Base-by-base conservation (phyloP, 2,113 vertebrate genomes). In the Sinocyclocheilus anshuiensis region DNA sequence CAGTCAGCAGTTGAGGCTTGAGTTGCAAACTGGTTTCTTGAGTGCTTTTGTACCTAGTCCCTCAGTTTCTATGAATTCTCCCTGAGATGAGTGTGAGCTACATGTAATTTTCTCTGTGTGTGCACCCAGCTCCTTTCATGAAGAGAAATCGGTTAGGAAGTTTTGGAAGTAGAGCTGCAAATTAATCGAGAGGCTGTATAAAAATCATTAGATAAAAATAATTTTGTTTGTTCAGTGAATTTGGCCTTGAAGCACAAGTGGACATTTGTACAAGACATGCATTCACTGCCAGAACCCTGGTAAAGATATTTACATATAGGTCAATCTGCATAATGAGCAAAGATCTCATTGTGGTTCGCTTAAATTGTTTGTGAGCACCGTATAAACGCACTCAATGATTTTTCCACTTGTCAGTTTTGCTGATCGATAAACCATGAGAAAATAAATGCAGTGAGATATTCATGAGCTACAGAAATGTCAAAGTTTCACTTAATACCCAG, bases 91-190 rank as follows among this genome's bases (percentile, higher is more conserved):
- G 36, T 57, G 50, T 74, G 84, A 84, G 57, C 26, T 10, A 22
- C 33, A 26, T 77, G 77, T 22, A 8, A 67, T 84, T 33, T 78
- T 77, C 48, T 42, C 29, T 55, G 15, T n/a, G 20, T n/a, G 6
- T 80, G 42, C 39, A 36, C 59, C 33, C 67, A 57, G 59, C 24
- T 13, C 59, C 81, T 83, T 80, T 57, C 78, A 65, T 69, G 55
- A 87, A 57, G 78, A 79, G 81, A 74, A 89, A 85, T 83, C 74
- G 4, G 24, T 83, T 61, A 71, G 67, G 55, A 59, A 61, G 61
- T 76, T 86, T 53, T 57, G 29, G 48, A 63, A 87, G 65, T 88
- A 20, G 33, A 61, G 83, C 67, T 78, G 89, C 79, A 88, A 90
- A 4, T 4, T 81, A 89, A 85, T 86, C 87, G 61, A 4, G 63